Base-by-base conservation (phyloP, 2,888 invertebrate genomes). In the Sminthurinus aureus region DNA sequence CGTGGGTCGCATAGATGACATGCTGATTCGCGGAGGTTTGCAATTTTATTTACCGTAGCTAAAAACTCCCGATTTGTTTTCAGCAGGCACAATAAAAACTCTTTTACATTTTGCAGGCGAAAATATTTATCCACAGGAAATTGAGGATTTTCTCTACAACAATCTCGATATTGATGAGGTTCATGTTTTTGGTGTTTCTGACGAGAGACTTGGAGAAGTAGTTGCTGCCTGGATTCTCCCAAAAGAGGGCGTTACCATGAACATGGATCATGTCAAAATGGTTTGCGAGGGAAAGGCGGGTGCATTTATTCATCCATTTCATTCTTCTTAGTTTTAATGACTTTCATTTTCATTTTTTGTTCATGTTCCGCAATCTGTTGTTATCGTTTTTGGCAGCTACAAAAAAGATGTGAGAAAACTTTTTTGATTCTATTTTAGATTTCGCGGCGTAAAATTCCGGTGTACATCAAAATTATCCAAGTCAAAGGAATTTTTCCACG, bases 21-120 rank as follows among this genome's bases (percentile, higher is more conserved):
- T 96, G 91, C 93, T 96, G 64, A 94, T 95, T 67, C 91, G 95
- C 84, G 96, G 96, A 0, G 96, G 96, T 51, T 95, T 96, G n/a
- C n/a, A n/a, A n/a, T n/a, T n/a, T n/a, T n/a, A n/a, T n/a, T n/a
- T n/a, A n/a, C n/a, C n/a, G n/a, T n/a, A n/a, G n/a, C n/a, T n/a
- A n/a, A n/a, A n/a, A n/a, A n/a, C n/a, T n/a, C n/a, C n/a, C n/a
- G n/a, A n/a, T n/a, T n/a, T n/a, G n/a, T n/a, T n/a, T n/a, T n/a
- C n/a, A n/a, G n/a, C n/a, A n/a, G n/a, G n/a, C n/a, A n/a, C n/a
- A n/a, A n/a, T n/a, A n/a, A n/a, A n/a, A n/a, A n/a, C n/a, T n/a
- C n/a, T n/a, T n/a, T n/a, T n/a, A n/a, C n/a, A n/a, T n/a, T n/a
- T n/a, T n/a, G n/a, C n/a, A n/a, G n/a, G n/a, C n/a, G 95, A 96